Evolutionary conservation across 2,797 vertebrate genomes (phyloP).

Genomic region (Phataginus tricuspis): DNA sequence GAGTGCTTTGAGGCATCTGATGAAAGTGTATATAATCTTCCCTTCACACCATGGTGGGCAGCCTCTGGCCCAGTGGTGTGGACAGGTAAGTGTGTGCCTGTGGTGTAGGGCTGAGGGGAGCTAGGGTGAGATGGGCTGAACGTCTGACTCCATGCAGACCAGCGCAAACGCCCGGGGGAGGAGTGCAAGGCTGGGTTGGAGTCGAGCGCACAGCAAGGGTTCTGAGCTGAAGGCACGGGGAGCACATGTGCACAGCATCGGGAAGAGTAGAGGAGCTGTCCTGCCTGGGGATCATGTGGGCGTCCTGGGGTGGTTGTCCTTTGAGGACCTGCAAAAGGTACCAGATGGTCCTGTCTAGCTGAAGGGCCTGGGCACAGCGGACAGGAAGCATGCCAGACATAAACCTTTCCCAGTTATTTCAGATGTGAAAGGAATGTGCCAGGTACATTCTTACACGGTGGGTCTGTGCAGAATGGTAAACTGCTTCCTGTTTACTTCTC

Average conservation of each 20-base stretch:
- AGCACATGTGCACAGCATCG: rapidly evolving
- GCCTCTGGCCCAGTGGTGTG: neutral
- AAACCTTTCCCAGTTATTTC: neutral
- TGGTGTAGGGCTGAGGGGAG: neutral
- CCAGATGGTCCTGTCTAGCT: neutral
- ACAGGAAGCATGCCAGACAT: neutral
- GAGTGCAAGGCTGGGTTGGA: neutral
- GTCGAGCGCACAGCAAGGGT: neutral
- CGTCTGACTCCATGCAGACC: neutral
- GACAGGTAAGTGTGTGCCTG: neutral
- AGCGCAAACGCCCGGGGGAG: neutral
- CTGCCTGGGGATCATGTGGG: neutral
- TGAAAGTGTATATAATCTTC: neutral
- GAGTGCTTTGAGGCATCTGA: neutral
- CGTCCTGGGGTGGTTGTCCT: neutral
- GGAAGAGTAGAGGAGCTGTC: neutral
- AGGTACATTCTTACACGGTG: neutral
- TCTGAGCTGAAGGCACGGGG: rapidly evolving
- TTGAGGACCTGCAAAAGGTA: neutral
- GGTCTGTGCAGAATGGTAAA: neutral
- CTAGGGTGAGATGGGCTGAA: neutral
- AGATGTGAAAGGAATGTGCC: neutral
- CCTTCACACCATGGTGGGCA: neutral
- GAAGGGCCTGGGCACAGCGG: no score
- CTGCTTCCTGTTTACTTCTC: neutral